Base-by-base conservation (phyloP, 2,797 vertebrate species). In the Cyclopterus lumpus region DNA sequence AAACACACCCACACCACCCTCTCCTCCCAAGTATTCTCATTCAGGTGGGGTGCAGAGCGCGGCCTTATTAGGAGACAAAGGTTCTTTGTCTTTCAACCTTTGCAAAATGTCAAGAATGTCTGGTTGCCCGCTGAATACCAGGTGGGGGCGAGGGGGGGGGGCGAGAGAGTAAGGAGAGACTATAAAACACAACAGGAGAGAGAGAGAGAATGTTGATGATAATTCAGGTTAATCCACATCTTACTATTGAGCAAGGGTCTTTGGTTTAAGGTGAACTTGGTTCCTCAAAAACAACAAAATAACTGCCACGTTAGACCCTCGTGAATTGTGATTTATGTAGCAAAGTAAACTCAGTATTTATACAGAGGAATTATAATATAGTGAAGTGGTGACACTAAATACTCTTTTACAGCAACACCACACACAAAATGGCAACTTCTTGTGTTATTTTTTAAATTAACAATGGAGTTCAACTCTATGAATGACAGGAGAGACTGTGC, bases 31-130 rank as follows among this genome's bases (percentile, higher is more conserved):
- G 71, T 85, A 88, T 94, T 94, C 87, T 90, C 81, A 95, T 94
- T 94, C 94, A 93, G 90, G 86, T 90, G 61, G 81, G 82, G 88
- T 91, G 75, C 62, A 84, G 86, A 88, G 81, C 69, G 12, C 77
- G 80, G 89, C 93, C 93, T 94, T 94, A 94, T 95, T 94, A 95
- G 92, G 90, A 95, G 89, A 93, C 92, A 94, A 94, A 94, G 90
- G 92, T 93, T 92, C 94, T 94, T 94, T 94, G 93, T 95, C 94
- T 93, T 95, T 93, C 93, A 95, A 95, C 94, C 94, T 95, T 94
- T 96, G 84, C 90, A 87, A 96, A 96, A 96, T 95, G 95, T 94
- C 95, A 96, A 92, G 93, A 93, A 91, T 93, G 93, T 93, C 93
- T 92, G 80, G 82, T 90, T 86, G 86, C 81, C 81, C 72, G 63